Base-by-base conservation (phyloP, 2,888 invertebrate genomes). In the Euzetes globulus region DNA sequence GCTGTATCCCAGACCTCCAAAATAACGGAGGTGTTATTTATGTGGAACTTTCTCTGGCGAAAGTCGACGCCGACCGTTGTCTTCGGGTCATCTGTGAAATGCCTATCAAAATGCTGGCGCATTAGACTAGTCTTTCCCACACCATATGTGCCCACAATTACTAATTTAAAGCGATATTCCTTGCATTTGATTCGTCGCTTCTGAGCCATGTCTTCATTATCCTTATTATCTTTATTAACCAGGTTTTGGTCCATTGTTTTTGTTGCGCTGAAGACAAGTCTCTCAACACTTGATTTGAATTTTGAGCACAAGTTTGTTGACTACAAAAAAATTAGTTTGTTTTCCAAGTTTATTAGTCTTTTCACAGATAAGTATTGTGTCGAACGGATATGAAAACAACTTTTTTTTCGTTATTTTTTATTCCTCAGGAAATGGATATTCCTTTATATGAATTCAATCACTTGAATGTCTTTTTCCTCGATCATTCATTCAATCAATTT, bases 131-230 rank as follows among this genome's bases (percentile, higher is more conserved):
- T 63, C 33, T 63, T 63, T 13, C 63, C 63, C 11, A 63, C 63
- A 29, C 63, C 63, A 29, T 13, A 63, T 9, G 29, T 33, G 63
- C 63, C 63, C 11, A 63, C 63, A 63, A 63, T 5, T 9, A 63
- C 63, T 63, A 63, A 63, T 25, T 63, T 63, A 29, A 63, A 63
- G 17, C 63, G 9, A 63, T 15, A 63, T n/a, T 63, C 63, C n/a
- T 63, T 63, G 17, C 17, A 33, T 17, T 55, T 55, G 6, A 55
- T 22, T 25, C 55, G 55, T 9, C 25, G 4, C 6, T 17, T 55
- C 13, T 22, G 19, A 7, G 5, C 9, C 22, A 25, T 22, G 5
- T 50, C 50, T 13, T 50, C 50, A 50, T 50, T 50, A 50, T 50
- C n/a, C 7, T 11, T 17, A 50, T 11, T 11, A 11, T 50, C 50